Evolutionary conservation across 2,888 invertebrate genomes (phyloP).

Genomic region (Spisula solida): DNA sequence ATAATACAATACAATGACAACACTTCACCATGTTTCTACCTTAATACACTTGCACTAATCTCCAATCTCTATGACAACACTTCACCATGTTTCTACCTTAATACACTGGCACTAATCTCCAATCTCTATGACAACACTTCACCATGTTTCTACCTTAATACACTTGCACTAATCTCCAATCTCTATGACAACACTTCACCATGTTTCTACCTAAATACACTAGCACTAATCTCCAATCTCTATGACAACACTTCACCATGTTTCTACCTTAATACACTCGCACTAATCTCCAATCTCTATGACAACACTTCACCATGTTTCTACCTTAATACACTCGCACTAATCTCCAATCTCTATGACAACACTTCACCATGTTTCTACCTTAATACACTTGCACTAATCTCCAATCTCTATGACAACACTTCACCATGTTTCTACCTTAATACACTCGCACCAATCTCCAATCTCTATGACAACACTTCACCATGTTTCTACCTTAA

Average conservation of each 20-base stretch:
- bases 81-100: neutral
- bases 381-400: no score
- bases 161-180: neutral
- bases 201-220: neutral
- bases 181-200: neutral
- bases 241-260: no score
- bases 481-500: no score
- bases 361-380: no score
- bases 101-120: neutral
- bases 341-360: no score
- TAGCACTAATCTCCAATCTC: neutral
- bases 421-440: no score
- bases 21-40: neutral
- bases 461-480: no score
- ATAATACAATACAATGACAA: neutral
- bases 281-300: neutral
- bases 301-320: no score
- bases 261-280: no score
- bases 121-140: conserved; percentile 1
- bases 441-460: no score
- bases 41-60: neutral
- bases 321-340: no score
- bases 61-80: neutral
- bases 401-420: no score
- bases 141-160: neutral